These are phyloP conservation scores for Xiphorhynchus elegans DNA, from an alignment of 2,113 vertebrate species.

Conservation along the genomic window DNA sequence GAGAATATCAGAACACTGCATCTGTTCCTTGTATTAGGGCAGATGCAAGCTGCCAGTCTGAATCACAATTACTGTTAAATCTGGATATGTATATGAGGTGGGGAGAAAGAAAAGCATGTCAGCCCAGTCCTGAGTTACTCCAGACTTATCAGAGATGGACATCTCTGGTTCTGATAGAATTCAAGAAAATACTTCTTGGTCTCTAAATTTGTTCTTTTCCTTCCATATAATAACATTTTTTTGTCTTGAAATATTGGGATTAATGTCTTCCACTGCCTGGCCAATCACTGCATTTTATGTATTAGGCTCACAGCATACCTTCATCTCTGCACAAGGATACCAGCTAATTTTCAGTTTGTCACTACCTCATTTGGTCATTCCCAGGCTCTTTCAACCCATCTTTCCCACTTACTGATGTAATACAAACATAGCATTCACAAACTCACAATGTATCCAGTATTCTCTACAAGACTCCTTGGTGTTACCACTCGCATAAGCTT, in stretches of 20 bases:
- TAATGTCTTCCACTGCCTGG: background rate
- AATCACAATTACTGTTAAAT: background rate
- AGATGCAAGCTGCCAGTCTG: background rate
- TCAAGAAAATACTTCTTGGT: background rate
- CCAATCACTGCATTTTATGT: background rate
- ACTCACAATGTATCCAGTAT: background rate
- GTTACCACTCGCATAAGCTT: background rate
- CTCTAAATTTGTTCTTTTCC: background rate
- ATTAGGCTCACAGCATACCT: background rate
- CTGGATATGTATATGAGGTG: background rate
- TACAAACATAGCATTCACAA: background rate
- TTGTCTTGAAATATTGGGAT: background rate
- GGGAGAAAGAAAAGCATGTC: background rate
- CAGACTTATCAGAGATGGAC: background rate
- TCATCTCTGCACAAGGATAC: background rate
- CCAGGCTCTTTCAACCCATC: background rate
- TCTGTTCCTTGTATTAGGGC: background rate
- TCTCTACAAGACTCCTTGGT: background rate
- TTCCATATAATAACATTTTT: background rate
- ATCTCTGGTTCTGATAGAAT: background rate
- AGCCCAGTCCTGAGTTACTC: background rate
- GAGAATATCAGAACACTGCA: background rate
- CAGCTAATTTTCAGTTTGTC: background rate
- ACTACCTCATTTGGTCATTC: background rate
- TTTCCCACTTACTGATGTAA: background rate